These are phyloP conservation scores for Carettochelys insculpta DNA, from an alignment of 2,113 vertebrate species.

Conservation along the genomic window DNA sequence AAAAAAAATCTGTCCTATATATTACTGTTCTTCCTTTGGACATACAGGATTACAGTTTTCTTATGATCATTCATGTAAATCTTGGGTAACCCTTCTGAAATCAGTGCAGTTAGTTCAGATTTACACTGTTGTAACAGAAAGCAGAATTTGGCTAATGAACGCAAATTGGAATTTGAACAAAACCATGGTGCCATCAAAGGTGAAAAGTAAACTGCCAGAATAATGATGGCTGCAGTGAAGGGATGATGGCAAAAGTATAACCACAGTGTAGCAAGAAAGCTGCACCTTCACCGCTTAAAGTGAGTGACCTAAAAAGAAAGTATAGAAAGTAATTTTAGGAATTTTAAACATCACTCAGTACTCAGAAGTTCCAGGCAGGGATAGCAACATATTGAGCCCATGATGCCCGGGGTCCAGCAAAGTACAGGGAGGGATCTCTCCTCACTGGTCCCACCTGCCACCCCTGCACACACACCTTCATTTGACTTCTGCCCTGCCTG, in stretches of 20 bases:
- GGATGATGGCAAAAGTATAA: conserved; percentile 13
- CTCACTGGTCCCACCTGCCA: too few species aligned
- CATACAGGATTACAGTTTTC: not conserved
- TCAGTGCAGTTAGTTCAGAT: not conserved
- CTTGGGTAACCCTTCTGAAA: not conserved
- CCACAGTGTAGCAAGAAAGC: conserved; percentile 29
- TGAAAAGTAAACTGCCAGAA: not conserved
- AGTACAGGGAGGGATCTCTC: too few species aligned
- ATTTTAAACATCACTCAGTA: not conserved
- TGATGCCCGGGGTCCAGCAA: too few species aligned
- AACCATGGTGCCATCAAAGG: not conserved
- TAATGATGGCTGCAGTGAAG: not conserved
- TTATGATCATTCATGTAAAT: not conserved
- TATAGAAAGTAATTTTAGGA: not conserved
- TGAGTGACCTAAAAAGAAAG: conserved; percentile 11
- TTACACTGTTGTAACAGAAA: not conserved
- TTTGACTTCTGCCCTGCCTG: too few species aligned
- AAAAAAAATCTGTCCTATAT: not conserved
- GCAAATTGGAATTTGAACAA: not conserved
- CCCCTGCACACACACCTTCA: too few species aligned
- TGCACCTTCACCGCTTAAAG: not conserved
- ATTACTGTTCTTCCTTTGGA: not conserved
- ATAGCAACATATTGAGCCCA: too few species aligned
- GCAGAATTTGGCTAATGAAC: not conserved
- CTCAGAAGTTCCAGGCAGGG: not conserved